A percentile compares a stretch with the other conserved stretches of the same genome.
These are phyloP conservation scores for Stichopus horrens DNA, from an alignment of 53 echinoderm and acorn worm species.

Conservation along the genomic window DNA sequence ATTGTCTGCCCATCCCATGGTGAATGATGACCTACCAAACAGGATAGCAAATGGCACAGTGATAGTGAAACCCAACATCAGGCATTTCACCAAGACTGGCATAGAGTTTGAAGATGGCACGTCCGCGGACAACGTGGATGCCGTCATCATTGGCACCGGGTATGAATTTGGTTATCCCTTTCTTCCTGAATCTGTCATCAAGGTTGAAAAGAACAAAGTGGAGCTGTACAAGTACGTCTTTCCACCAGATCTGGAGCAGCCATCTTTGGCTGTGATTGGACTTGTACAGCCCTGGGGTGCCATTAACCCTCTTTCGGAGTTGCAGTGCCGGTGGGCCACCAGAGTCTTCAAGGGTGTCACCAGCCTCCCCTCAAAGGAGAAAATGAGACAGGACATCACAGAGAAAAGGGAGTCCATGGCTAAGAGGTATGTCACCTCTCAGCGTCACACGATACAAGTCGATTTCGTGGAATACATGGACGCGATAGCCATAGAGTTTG, in stretches of 20 bases:
- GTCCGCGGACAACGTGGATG: conserved; percentile 74
- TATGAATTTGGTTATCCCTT: conserved; percentile 78
- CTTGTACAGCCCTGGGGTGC: conserved; percentile 63
- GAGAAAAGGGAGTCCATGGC: conserved; percentile 58
- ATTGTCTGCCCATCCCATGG: conserved; percentile 46
- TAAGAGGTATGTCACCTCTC: conserved; percentile 52
- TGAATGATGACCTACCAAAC: conserved; percentile 78
- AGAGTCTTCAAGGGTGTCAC: conserved; percentile 70
- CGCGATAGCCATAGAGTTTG: conserved; percentile 69
- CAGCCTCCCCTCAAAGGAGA: conserved; percentile 54
- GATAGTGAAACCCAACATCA: conserved; percentile 65
- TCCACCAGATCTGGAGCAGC: conserved; percentile 63
- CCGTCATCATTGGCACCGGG: conserved; percentile 80
- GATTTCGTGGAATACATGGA: conserved; percentile 67
- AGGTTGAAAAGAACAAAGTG: conserved; percentile 55
- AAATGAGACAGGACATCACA: conserved; percentile 58
- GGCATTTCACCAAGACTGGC: conserved; percentile 68
- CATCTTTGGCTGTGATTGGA: conserved; percentile 77
- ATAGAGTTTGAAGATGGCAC: conserved; percentile 82
- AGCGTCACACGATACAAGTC: conserved; percentile 69
- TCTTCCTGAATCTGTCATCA: conserved; percentile 68
- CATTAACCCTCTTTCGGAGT: conserved; percentile 70
- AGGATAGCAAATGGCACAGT: conserved; percentile 71
- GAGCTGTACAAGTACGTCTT: conserved; percentile 82
- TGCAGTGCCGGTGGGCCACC: conserved; percentile 85